These are phyloP conservation scores for Cepaea nemoralis DNA, from an alignment of 1,140 invertebrate species.

Conservation along the genomic window DNA sequence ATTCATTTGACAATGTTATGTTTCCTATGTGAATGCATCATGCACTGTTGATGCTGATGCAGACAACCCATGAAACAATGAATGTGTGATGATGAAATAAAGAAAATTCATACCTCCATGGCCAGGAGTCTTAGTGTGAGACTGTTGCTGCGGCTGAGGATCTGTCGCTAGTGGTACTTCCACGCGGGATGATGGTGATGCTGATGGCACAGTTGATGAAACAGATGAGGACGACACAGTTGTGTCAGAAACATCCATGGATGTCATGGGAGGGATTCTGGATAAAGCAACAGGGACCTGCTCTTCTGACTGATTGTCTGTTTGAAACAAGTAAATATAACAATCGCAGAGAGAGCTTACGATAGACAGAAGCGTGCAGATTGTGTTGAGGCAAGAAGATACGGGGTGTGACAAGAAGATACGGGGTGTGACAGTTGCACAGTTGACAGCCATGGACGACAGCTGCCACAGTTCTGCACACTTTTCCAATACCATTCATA, in stretches of 20 bases:
- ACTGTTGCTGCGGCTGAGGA: conserved; percentile 36
- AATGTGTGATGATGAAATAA: background rate
- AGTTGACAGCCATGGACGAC: no score
- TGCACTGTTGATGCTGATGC: no score
- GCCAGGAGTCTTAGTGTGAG: background rate
- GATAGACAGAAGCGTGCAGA: no score
- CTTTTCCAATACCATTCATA: no score
- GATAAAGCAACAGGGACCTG: background rate
- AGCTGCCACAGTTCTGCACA: no score
- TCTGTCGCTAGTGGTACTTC: conserved; percentile 2
- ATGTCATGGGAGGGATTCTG: background rate
- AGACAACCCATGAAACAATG: background rate
- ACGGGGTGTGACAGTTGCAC: no score
- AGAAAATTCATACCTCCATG: conserved; percentile 16
- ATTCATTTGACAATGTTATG: no score
- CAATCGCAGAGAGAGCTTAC: no score
- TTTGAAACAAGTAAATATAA: background rate
- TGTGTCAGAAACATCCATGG: conserved; percentile 33
- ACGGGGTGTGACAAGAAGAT: no score
- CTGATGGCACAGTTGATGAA: conserved; percentile 1
- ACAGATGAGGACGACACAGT: conserved; percentile 27
- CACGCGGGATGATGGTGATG: background rate
- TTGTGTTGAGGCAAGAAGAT: no score
- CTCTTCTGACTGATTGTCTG: background rate
- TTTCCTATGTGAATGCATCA: no score